Evolutionary conservation across 1,140 invertebrate species (phyloP), one percentile per base, ranked within the genome.

Genomic region (Venturia canescens): DNA sequence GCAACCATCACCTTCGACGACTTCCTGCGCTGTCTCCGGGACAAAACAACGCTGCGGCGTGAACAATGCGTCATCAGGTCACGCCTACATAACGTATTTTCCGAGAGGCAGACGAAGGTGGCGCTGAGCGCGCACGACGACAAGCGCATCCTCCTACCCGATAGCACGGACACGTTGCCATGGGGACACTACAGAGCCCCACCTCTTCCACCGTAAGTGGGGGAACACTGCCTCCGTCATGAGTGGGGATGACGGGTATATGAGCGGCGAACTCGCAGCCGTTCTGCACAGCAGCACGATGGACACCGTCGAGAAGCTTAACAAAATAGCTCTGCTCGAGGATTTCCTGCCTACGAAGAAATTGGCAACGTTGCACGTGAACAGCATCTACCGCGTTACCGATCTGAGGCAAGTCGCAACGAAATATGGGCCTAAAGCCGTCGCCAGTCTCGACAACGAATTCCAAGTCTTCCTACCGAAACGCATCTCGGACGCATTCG

Each of bases 1-100:
- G 76, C 34, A 4, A 80, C 34, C 63, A 57, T 74, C 57, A 75
- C 4, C 7, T 72, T 79, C 67, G 48, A 82, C 7, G 69, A 82
- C 57, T 80, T 69, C 26, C 15, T 71, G 7, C 21, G 69, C 1
- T 75, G 70, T 72, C n/a, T 80, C 21, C 31, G 18, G 13, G 15
- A 60, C 1, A 70, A 21, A 13, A 18, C 57, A n/a, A 66, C 44
- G 15, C 50, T 23, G 31, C 29, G 16, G 0, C 44, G 23, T 7
- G 5, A 44, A 3, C 80, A 82, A 70, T 18, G 18, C 27, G 16
- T 50, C 5, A 78, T 82, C 23, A n/a, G 63, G 18, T 70, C 63
- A 2, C 38, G 29, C 1, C 18, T 71, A 15, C 80, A 79, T 23
- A 18, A 66, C 50, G 70, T 82, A 1, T n/a, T 72, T 23, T 79